These are phyloP conservation scores for Brachyalestes nurse DNA, from an alignment of 2,797 vertebrate genomes.

Conservation along the genomic window DNA sequence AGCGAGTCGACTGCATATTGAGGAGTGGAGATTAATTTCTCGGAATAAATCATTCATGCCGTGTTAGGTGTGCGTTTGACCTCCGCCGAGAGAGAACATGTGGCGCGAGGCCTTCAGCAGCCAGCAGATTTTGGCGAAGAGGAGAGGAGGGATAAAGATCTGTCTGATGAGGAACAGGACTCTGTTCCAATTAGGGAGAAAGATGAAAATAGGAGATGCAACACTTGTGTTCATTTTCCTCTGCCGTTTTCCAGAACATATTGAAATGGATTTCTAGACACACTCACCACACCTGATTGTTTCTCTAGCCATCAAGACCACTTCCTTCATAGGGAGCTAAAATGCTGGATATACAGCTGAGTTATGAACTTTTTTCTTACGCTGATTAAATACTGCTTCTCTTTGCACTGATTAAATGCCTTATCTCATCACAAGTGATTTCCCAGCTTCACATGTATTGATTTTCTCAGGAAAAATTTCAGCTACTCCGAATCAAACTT, in stretches of 20 bases:
- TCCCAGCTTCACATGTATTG: neutral
- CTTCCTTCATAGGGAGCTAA: neutral
- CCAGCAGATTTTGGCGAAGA: slow-evolving; percentile 23
- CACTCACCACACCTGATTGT: neutral
- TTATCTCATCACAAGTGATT: neutral
- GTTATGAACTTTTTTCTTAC: neutral
- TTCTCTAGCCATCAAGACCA: neutral
- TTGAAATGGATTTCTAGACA: neutral
- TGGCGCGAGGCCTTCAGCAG: slow-evolving; percentile 40
- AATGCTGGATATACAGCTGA: neutral
- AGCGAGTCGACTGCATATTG: slow-evolving; percentile 61
- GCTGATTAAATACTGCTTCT: neutral
- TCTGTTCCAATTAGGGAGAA: slow-evolving; percentile 5
- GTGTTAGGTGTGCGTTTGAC: slow-evolving; percentile 45
- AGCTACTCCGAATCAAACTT: neutral
- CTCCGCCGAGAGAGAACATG: slow-evolving; percentile 45
- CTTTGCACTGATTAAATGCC: slow-evolving; percentile 16
- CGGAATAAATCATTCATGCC: slow-evolving; percentile 57
- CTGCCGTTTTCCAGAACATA: neutral
- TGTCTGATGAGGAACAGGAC: slow-evolving; percentile 6
- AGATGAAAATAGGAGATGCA: neutral
- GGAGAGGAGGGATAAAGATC: neutral
- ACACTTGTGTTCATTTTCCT: neutral
- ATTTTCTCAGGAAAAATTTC: slow-evolving; percentile 9
- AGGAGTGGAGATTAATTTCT: slow-evolving; percentile 67